Conservation (phyloP, 2,797 vertebrate genomes). For the Tadarida brasiliensis region DNA sequence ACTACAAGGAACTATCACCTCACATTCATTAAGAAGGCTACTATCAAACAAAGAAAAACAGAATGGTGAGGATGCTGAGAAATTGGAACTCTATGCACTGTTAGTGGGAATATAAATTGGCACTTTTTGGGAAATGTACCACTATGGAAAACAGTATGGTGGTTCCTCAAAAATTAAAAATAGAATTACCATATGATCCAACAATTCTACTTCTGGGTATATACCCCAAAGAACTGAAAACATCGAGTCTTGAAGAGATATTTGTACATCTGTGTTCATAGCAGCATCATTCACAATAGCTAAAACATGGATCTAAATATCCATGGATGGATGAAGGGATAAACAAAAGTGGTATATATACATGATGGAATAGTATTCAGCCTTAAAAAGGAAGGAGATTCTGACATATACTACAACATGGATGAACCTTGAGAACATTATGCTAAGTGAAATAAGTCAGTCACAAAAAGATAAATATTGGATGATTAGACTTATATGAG, state of each 20-base stretch:
- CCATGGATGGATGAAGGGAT: not conserved
- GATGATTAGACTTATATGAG: not conserved
- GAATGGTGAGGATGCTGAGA: not conserved
- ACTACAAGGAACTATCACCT: not conserved
- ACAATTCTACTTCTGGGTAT: not conserved
- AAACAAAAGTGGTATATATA: not conserved
- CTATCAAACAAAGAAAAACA: not conserved
- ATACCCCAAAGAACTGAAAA: not conserved
- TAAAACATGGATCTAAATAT: not conserved
- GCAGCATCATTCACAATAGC: not conserved
- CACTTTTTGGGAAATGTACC: not conserved
- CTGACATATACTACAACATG: not conserved
- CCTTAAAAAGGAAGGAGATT: slow-evolving; percentile 14
- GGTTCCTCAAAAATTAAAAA: slow-evolving; percentile 7
- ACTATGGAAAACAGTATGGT: not conserved
- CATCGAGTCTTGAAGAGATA: not conserved
- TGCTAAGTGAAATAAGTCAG: not conserved
- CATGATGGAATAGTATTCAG: not conserved
- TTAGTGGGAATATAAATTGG: not conserved
- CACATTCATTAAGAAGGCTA: slow-evolving; percentile 8
- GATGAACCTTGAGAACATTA: not conserved
- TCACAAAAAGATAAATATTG: not conserved
- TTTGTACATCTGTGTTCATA: not conserved
- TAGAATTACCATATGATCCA: not conserved
- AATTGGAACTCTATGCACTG: not conserved